A percentile compares a stretch with the other conserved stretches of the same genome.
These are phyloP conservation scores for Brachystomella parvula DNA, from an alignment of 1,140 invertebrate species.

Conservation along the genomic window DNA sequence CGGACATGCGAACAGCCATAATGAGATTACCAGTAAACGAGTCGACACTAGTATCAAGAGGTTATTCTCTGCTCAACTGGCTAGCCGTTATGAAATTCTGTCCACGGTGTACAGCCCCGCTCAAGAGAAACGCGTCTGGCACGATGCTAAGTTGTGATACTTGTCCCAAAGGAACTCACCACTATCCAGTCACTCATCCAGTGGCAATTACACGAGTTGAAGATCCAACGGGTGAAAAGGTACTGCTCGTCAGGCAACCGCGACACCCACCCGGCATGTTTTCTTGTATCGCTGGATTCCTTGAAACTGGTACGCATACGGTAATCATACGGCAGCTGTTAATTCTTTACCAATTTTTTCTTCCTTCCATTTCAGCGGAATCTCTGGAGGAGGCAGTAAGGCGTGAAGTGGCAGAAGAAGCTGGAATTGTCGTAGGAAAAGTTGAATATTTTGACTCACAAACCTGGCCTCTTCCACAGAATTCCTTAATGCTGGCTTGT, in stretches of 20 bases:
- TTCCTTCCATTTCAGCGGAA: constrained; percentile 51
- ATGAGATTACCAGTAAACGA: constrained; percentile 24
- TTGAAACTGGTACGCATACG: constrained; percentile 47
- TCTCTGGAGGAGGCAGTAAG: constrained; percentile 50
- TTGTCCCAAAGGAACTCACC: constrained; percentile 39
- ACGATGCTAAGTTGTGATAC: constrained; percentile 42
- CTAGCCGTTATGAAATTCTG: constrained; percentile 46
- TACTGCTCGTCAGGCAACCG: constrained; percentile 49
- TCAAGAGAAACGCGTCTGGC: constrained; percentile 42
- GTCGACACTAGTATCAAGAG: constrained; percentile 33
- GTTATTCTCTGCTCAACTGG: constrained; percentile 46
- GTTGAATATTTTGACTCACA: constrained; percentile 51
- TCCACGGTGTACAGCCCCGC: constrained; percentile 44
- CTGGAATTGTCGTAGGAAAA: constrained; percentile 49
- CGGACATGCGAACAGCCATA: constrained; percentile 36
- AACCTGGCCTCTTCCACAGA: constrained; percentile 52
- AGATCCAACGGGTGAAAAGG: constrained; percentile 44
- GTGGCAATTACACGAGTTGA: constrained; percentile 51
- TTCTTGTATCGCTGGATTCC: constrained; percentile 54
- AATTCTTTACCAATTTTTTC: neutral
- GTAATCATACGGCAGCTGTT: neutral
- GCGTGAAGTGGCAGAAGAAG: constrained; percentile 54
- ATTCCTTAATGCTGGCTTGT: constrained; percentile 52
- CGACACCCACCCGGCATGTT: constrained; percentile 49
- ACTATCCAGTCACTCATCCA: constrained; percentile 44